Evolutionary conservation across 1,140 invertebrate genomes (phyloP).

Genomic region (Dendrolimus kikuchii): DNA sequence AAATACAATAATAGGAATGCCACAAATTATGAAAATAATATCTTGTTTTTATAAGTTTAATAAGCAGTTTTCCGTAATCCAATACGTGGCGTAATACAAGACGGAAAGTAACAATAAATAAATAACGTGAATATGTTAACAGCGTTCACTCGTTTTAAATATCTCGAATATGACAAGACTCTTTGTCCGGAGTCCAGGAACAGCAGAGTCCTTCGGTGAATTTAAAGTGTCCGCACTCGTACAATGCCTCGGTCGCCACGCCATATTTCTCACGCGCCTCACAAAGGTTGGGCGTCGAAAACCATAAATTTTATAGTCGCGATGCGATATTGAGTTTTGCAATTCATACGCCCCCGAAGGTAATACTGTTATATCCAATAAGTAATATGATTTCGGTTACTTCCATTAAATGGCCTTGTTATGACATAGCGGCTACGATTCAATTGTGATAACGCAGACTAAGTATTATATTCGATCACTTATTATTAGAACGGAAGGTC

Average conservation of each 20-base stretch:
- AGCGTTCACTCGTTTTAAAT: constrained; percentile 10
- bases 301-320: constrained; percentile 43
- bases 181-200: constrained; percentile 27
- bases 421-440: constrained; percentile 14
- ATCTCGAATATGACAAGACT: constrained; percentile 14
- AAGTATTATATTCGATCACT: constrained; percentile 13
- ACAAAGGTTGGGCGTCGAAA: constrained; percentile 34
- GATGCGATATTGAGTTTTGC: constrained; percentile 44
- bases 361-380: constrained; percentile 23
- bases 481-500: constrained; percentile 12
- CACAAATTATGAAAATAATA: too few species aligned
- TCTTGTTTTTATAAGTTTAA: too few species aligned
- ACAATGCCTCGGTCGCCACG: constrained; percentile 17
- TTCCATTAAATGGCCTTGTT: constrained; percentile 22
- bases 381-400: constrained; percentile 16
- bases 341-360: constrained; percentile 28
- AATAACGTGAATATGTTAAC: constrained; percentile 11
- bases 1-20: too few species aligned
- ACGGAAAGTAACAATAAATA: constrained; percentile 12
- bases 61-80: constrained; percentile 2
- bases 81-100: not conserved
- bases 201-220: constrained; percentile 34
- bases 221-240: constrained; percentile 30
- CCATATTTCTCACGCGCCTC: constrained; percentile 38
- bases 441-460: constrained; percentile 11